Base-by-base conservation (phyloP, 2,797 vertebrate genomes). In the Sebastolobus alascanus region DNA sequence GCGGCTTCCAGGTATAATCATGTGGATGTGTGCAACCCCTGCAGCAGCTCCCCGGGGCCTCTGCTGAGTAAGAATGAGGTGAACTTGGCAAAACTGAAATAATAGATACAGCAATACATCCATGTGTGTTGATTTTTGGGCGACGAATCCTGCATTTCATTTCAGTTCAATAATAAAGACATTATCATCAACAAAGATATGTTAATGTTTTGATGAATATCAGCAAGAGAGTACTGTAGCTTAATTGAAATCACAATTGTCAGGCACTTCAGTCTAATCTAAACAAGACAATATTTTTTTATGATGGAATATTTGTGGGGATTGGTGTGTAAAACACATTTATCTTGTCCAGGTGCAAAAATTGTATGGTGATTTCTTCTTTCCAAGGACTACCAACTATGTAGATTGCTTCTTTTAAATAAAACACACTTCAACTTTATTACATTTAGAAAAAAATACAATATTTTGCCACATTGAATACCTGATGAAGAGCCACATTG, bases 1-100 rank as follows among this genome's bases (percentile, higher is more conserved):
- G 67, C 67, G 73, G 82, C 82, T 84, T 84, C 72, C 46, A 83
- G 84, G 67, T 87, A 75, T 66, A 84, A 80, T 86, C 66, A 76
- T 82, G 71, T 71, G 78, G 75, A 75, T 76, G 64, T 83, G 79
- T 69, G 71, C 56, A 80, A 63, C 55, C 56, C 84, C 61, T 61
- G 31, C 71, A 79, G 79, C 73, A 65, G 64, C 72, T 81, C 75
- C 77, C 52, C 1, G 8, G 67, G 65, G 74, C 18, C 12, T 83
- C 64, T 80, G 31, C 68, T 67, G 65, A 85, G 75, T 82, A 78
- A 73, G 75, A 85, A 79, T 74, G 46, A 86, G 70, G 69, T 63
- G 37, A 89, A 88, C 67, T 74, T 70, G 14, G 22, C 16, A 72
- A 77, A 89, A 71, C 58, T 63, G 40, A 82, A 73, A 59, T 64